Base-by-base conservation (phyloP, 2,888 invertebrate species). In the Cephus sareptanus region DNA sequence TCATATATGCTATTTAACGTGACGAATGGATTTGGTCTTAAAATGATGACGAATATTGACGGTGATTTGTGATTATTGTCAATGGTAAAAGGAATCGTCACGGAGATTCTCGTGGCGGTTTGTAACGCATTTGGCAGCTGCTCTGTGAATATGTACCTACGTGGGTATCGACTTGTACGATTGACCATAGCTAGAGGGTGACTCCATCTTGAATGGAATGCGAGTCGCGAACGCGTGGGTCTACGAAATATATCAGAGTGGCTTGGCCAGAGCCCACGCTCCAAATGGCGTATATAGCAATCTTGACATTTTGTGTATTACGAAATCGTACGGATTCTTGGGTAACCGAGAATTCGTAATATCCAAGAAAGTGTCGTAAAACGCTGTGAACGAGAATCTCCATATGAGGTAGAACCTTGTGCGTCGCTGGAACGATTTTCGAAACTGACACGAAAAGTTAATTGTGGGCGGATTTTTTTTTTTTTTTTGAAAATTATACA, bases 131-230 rank as follows among this genome's bases (percentile, higher is more conserved):
- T 83, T 82, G 85, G 86, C 82, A 86, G 81, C 81, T 83, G 83
- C 84, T 85, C 79, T 77, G 75, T 76, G 56, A 56, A 35, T 76
- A 78, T 69, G 76, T 79, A 86, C 34, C 34, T 34, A 34, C 85
- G 85, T 87, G 83, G 87, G 85, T 83, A 87, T 84, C 84, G 81
- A 86, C 85, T 86, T 84, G 86, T 87, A 81, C 82, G 79, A 80
- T 79, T 77, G 83, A 81, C 80, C 82, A 79, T 79, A 77, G 73
- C 79, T 73, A 68, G 78, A 31, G n/a, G 76, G 81, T 78, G 79
- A 82, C 83, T 81, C 82, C 83, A 84, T 83, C 85, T 82, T 78
- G 80, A 83, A 83, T 81, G 88, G 88, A 88, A 88, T 88, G 87
- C 79, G 80, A 83, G 80, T 80, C 83, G 80, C 74, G 80, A 81